These are phyloP conservation scores for Leptinotarsa lineolata DNA, from an alignment of 1,140 invertebrate species.

Conservation along the genomic window DNA sequence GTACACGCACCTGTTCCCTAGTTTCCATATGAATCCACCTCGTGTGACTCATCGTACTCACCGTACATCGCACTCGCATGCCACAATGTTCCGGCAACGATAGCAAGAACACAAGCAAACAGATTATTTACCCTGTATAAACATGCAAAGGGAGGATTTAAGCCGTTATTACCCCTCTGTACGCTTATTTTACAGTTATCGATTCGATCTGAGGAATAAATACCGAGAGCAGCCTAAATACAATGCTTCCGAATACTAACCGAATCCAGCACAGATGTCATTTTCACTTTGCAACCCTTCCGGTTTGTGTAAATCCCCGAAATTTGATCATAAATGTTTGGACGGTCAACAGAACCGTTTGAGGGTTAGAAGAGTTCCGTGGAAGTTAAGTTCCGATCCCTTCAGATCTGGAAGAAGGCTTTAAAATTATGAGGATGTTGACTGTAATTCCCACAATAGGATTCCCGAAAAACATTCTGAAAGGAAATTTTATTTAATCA, in stretches of 20 bases:
- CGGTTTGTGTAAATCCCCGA: neutral
- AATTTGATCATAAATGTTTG: conserved; percentile 1
- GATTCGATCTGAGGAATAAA: neutral
- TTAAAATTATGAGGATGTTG: too few species aligned
- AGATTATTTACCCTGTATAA: conserved; percentile 34
- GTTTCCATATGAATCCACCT: neutral
- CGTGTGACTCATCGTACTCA: neutral
- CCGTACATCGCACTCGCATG: neutral
- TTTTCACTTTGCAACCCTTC: conserved; percentile 1
- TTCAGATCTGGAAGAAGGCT: too few species aligned
- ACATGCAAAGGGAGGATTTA: conserved; percentile 35
- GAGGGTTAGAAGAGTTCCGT: too few species aligned
- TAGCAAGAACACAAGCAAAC: neutral
- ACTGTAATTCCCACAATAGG: too few species aligned
- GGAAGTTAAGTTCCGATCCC: too few species aligned
- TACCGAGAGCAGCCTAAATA: neutral
- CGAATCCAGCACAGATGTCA: neutral
- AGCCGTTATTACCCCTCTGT: conserved; percentile 3
- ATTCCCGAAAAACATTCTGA: too few species aligned
- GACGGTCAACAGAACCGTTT: neutral
- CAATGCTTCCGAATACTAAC: neutral
- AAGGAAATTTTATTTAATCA: too few species aligned
- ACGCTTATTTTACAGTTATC: neutral
- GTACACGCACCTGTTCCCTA: neutral
- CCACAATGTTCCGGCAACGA: neutral